These are phyloP conservation scores for Dinocampus coccinellae DNA, from an alignment of 2,888 invertebrate genomes.

Conservation along the genomic window DNA sequence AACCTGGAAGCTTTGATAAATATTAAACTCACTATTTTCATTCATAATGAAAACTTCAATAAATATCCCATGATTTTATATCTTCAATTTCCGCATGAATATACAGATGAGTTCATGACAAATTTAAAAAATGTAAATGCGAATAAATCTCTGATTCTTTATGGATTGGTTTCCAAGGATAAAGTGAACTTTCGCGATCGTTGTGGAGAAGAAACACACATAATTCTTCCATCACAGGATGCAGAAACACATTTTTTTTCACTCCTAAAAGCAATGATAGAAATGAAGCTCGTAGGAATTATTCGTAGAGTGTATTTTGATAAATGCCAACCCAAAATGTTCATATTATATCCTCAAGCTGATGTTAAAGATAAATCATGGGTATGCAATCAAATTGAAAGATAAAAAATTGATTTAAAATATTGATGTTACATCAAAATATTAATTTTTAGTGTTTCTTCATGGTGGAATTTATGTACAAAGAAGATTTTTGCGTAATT, in stretches of 20 bases:
- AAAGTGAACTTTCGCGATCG: conserved; percentile 1
- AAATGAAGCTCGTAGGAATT: conserved; percentile 48
- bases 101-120: conserved; percentile 4
- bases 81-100: neutral
- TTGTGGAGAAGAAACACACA: neutral
- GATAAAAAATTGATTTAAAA: too few species aligned
- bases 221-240: neutral
- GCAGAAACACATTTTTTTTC: conserved; percentile 50
- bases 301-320: conserved; percentile 46
- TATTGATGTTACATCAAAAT: neutral
- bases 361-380: conserved; percentile 47
- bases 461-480: conserved; percentile 40
- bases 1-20: too few species aligned
- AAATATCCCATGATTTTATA: too few species aligned
- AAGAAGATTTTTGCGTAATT: conserved; percentile 41
- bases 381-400: conserved; percentile 40
- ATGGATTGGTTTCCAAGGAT: conserved; percentile 6
- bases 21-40: neutral
- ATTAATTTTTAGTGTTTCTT: conserved; percentile 40
- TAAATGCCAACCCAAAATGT: conserved; percentile 47
- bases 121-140: neutral
- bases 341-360: conserved; percentile 50
- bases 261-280: conserved; percentile 50
- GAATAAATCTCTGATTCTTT: neutral
- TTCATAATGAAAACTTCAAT: too few species aligned